Evolutionary conservation across 2,797 vertebrate genomes (phyloP).

Genomic region (Vireo griseus): DNA sequence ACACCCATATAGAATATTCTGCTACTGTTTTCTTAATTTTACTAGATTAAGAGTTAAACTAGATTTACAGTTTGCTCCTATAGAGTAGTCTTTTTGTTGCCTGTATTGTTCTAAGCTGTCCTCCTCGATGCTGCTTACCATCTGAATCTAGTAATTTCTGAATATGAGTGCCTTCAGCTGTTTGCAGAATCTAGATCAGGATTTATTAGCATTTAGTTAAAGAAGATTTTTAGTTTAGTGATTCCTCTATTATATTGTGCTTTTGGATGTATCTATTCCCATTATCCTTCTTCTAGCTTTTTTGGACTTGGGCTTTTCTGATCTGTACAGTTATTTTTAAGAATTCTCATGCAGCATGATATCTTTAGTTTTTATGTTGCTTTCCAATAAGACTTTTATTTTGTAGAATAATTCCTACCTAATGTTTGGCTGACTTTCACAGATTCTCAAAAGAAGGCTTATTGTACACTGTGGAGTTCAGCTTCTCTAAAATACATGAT

Average conservation of each 20-base stretch:
- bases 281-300: background rate
- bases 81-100: background rate
- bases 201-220: background rate
- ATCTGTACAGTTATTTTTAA: background rate
- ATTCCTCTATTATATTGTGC: background rate
- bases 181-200: background rate
- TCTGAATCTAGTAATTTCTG: background rate
- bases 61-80: background rate
- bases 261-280: background rate
- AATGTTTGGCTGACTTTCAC: background rate
- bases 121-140: background rate
- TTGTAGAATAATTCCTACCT: background rate
- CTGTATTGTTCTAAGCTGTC: background rate
- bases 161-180: background rate
- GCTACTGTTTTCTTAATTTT: background rate
- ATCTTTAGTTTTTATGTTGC: background rate
- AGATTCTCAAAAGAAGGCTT: background rate
- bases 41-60: background rate
- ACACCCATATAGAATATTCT: background rate
- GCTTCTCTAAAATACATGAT: background rate
- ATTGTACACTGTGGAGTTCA: background rate
- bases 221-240: background rate
- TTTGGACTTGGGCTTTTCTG: background rate
- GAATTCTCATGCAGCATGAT: background rate
- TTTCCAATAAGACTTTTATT: conserved; percentile 23